These are phyloP conservation scores for Arenaria interpres DNA, from an alignment of 2,113 vertebrate species.

Conservation along the genomic window DNA sequence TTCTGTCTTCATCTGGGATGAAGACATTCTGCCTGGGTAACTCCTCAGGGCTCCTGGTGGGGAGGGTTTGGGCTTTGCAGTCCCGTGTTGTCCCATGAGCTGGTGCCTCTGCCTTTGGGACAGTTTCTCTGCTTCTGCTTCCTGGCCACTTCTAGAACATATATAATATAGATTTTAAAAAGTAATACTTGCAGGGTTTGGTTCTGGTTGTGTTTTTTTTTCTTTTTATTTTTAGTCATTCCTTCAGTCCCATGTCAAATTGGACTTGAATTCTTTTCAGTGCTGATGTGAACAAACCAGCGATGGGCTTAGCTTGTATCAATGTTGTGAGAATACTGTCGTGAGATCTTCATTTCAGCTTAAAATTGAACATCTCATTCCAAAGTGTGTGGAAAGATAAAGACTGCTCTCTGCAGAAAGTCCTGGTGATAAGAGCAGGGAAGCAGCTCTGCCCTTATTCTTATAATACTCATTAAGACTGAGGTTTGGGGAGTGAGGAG, in stretches of 20 bases:
- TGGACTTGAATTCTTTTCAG: not conserved
- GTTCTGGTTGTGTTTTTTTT: not conserved
- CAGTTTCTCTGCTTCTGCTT: not conserved
- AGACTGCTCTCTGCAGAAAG: not conserved
- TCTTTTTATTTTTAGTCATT: not conserved
- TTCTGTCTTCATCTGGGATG: not conserved
- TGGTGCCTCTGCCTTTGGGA: not conserved
- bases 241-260: not conserved
- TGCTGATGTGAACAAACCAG: not conserved
- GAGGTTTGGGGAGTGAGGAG: not conserved
- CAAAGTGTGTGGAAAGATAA: fast-evolving
- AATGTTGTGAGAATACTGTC: not conserved
- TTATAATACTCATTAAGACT: not conserved
- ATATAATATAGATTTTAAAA: too few species aligned
- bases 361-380: not conserved
- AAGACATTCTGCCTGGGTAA: not conserved
- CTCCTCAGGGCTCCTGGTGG: fast-evolving
- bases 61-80: not conserved
- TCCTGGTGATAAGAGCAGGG: not conserved
- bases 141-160: not conserved
- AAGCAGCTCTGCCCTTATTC: not conserved
- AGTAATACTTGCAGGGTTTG: not conserved
- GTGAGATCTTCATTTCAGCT: not conserved
- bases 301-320: not conserved
- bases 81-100: not conserved